A percentile compares a stretch with the other conserved stretches of the same genome.
These are phyloP conservation scores for Mormyrus proboscirostris DNA, from an alignment of 2,797 vertebrate genomes.

Conservation along the genomic window DNA sequence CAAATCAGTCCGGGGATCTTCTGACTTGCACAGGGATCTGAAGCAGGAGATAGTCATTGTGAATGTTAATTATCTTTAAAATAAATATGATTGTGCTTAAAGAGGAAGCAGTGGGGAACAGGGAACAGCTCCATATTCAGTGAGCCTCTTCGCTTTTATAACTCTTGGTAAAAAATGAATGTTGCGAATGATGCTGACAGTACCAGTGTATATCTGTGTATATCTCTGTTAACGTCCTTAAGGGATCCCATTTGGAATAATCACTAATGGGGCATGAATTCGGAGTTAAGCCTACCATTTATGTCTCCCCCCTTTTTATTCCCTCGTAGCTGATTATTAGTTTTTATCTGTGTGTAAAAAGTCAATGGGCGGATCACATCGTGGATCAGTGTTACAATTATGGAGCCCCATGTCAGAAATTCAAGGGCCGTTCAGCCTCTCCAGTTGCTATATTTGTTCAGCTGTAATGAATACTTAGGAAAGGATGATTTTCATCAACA, in stretches of 20 bases:
- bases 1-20: slow-evolving; percentile 32
- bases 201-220: neutral
- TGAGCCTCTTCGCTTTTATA: neutral
- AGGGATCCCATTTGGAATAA: neutral
- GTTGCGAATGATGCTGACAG: neutral
- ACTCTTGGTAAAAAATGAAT: slow-evolving; percentile 1
- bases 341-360: slow-evolving; percentile 7
- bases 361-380: neutral
- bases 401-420: neutral
- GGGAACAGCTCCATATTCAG: neutral
- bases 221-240: neutral
- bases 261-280: neutral
- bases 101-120: neutral
- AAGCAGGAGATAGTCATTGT: slow-evolving; percentile 31
- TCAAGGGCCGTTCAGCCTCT: slow-evolving; percentile 1
- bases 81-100: slow-evolving; percentile 37
- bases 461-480: slow-evolving; percentile 19
- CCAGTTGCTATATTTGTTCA: slow-evolving; percentile 12
- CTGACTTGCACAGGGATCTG: slow-evolving; percentile 23
- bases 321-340: neutral
- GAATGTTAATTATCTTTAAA: slow-evolving; percentile 43
- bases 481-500: slow-evolving; percentile 7
- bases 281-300: neutral
- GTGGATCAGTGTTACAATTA: neutral
- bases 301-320: neutral